Evolutionary conservation across 1,140 invertebrate species (phyloP), one percentile per base, ranked within the genome.

Genomic region (Sipha flava): DNA sequence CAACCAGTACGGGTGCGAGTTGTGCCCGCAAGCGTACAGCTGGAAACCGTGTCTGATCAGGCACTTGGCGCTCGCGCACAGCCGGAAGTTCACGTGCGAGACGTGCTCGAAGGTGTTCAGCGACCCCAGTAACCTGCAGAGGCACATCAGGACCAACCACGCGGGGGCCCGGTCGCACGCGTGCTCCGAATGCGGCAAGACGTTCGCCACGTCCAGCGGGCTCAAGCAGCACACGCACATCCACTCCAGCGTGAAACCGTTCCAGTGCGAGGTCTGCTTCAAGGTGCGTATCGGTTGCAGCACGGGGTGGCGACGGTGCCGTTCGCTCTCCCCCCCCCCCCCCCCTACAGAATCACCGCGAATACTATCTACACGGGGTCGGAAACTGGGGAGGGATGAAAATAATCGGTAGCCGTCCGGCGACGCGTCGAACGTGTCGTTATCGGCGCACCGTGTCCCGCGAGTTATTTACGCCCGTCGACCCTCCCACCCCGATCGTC

Each of bases 181-280:
- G 77, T 99, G 97, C 86, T 91, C 92, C 66, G 96, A 98, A 88
- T 99, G 97, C 87, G 97, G 97, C 79, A 99, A 99, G 88, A 98
- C 97, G 59, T 99, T 99, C 86, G 95, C 94, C 12, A 98, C 96
- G 29, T 95, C 94, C 68, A 97, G 95, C 59, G 98, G 98, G 10
- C 88, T 99, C 43, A 99, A 99, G 86, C 98, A 99, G 86, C 98
- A 99, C 88, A 97, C 95, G 31, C 98, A 99, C 87, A 99, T 99
- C 81, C 98, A 99, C 88, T 97, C 95, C 83, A 97, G 94, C 83
- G 92, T 98, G 62, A 99, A 99, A 86, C 98, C 98, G 3, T 99
- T 99, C 86, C 93, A 94, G 87, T 98, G 95, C 86, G 94, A 96
- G 85, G 94, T 96, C 68, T 94, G 93, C 86, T 91, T 90, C 83